Conservation (phyloP, 2,797 vertebrate genomes). For the Phrynocephalus guinanensis region DNA sequence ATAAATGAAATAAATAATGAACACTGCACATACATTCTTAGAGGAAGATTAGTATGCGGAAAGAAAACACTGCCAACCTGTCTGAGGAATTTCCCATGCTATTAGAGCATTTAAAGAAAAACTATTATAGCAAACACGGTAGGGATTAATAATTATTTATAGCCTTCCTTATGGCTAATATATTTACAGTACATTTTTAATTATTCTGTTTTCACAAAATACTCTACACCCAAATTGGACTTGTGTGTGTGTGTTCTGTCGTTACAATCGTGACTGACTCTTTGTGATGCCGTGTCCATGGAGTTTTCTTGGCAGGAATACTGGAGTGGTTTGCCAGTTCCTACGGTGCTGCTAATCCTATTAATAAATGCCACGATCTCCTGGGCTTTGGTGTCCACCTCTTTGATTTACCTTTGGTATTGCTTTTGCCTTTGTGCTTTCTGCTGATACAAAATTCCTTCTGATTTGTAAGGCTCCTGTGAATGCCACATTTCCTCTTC, state of each 20-base stretch:
- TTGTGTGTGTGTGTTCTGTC: neutral
- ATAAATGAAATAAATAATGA: too few relatives aligned
- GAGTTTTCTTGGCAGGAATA: too few relatives aligned
- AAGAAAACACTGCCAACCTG: neutral
- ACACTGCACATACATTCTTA: too few relatives aligned
- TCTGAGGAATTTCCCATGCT: neutral
- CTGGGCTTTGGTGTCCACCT: conserved; percentile 30
- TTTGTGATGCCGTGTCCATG: too few relatives aligned
- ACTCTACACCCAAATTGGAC: conserved; percentile 47
- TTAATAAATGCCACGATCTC: conserved; percentile 55
- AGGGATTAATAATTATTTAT: conserved; percentile 41
- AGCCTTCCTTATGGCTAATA: conserved; percentile 19
- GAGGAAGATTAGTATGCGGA: neutral
- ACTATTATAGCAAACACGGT: neutral
- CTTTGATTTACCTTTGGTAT: conserved; percentile 17
- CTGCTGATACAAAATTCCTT: conserved; percentile 53
- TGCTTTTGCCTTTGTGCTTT: conserved; percentile 17
- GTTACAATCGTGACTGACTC: too few relatives aligned
- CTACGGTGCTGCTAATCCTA: conserved; percentile 44
- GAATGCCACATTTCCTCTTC: conserved; percentile 3
- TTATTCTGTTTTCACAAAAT: conserved; percentile 49
- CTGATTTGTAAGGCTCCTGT: conserved; percentile 15
- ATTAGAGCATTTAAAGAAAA: neutral
- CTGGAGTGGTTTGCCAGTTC: too few relatives aligned
- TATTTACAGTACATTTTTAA: conserved; percentile 54